Conservation (phyloP, 1,140 invertebrate species). For the Maniola jurtina region DNA sequence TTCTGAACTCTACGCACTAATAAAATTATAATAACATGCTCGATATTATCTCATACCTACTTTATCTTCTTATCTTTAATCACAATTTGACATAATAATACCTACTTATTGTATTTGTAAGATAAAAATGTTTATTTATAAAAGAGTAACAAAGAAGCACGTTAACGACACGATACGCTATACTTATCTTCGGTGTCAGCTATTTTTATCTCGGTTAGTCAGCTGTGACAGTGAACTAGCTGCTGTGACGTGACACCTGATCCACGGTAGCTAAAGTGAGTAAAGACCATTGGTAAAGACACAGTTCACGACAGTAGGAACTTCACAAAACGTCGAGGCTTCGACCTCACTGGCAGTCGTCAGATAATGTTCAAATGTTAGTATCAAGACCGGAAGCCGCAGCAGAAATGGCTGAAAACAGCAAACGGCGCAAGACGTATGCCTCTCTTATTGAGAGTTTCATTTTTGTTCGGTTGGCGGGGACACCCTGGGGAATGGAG, state of each 20-base stretch:
- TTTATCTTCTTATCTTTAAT: constrained; percentile 6
- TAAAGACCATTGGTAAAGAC: too few relatives aligned
- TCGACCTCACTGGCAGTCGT: too few relatives aligned
- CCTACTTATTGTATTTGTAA: neutral
- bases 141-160: constrained; percentile 5
- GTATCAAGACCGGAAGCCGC: too few relatives aligned
- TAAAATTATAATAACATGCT: neutral
- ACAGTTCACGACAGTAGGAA: too few relatives aligned
- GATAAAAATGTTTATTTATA: constrained; percentile 14
- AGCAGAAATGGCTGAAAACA: too few relatives aligned
- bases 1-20: neutral
- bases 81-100: constrained; percentile 4
- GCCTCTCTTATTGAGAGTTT: too few relatives aligned
- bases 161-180: constrained; percentile 13
- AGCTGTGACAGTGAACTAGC: constrained; percentile 13
- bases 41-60: constrained; percentile 1
- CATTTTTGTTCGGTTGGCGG: too few relatives aligned
- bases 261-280: constrained; percentile 4
- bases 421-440: too few relatives aligned
- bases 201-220: neutral
- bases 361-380: too few relatives aligned
- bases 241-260: constrained; percentile 17
- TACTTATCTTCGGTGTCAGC: constrained; percentile 19
- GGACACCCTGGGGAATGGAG: too few relatives aligned
- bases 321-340: too few relatives aligned